These are phyloP conservation scores for Taenaris catops DNA, from an alignment of 2,888 invertebrate species.

Conservation along the genomic window DNA sequence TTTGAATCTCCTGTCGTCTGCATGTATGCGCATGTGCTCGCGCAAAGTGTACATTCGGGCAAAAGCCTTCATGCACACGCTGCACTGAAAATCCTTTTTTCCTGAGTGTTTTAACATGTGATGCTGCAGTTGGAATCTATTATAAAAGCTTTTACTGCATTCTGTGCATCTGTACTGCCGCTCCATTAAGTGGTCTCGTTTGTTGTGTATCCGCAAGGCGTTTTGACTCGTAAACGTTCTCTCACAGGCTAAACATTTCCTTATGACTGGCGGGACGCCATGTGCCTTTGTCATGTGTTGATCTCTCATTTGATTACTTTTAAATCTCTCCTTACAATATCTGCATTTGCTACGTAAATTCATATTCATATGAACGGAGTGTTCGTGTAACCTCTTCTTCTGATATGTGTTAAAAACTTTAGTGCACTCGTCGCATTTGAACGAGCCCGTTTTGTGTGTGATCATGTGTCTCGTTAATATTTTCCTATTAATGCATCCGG, in stretches of 20 bases:
- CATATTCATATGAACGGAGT: slow-evolving; percentile 10
- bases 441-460: slow-evolving; percentile 27
- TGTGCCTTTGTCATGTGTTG: slow-evolving; percentile 30
- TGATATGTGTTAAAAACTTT: slow-evolving; percentile 25
- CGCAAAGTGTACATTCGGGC: slow-evolving; percentile 27
- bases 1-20: slow-evolving; percentile 34
- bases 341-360: slow-evolving; percentile 8
- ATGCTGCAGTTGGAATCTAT: slow-evolving; percentile 24
- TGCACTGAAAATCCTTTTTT: slow-evolving; percentile 29
- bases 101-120: slow-evolving; percentile 36
- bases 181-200: slow-evolving; percentile 28
- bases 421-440: slow-evolving; percentile 27
- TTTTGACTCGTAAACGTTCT: slow-evolving; percentile 26
- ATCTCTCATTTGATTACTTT: slow-evolving; percentile 20
- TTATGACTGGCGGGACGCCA: slow-evolving; percentile 18
- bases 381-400: slow-evolving; percentile 27
- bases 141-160: slow-evolving; percentile 41
- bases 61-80: slow-evolving; percentile 31
- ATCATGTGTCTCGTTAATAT: slow-evolving; percentile 24
- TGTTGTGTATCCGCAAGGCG: slow-evolving; percentile 23
- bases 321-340: slow-evolving; percentile 8
- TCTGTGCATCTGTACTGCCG: slow-evolving; percentile 25
- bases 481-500: slow-evolving; percentile 30
- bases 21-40: slow-evolving; percentile 43
- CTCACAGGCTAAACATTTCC: slow-evolving; percentile 30